Base-by-base conservation (phyloP, 2,888 invertebrate genomes). In the Mamestra brassicae region DNA sequence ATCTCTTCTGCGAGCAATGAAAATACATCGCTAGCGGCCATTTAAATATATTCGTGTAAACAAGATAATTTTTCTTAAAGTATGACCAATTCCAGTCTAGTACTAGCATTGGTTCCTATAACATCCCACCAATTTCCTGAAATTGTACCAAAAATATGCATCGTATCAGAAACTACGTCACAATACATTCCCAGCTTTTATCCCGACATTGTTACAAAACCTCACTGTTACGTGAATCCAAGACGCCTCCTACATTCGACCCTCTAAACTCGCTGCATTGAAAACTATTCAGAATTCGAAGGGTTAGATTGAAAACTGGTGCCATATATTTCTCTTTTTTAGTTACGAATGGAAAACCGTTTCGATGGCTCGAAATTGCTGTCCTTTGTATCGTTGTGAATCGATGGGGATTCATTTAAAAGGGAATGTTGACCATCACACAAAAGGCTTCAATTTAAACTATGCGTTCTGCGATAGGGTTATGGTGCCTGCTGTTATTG, bases 321-420 rank as follows among this genome's bases (percentile, higher is more conserved):
- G 76, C 76, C 68, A 81, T 83, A 85, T 78, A 76, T 85, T 86
- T 83, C 80, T 76, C 74, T 87, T 82, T 87, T 85, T 81, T 77
- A 85, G 85, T 87, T 83, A 85, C 87, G 81, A 83, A 83, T 85
- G 85, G 84, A 85, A 85, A 86, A 85, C 85, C 84, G 83, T 87
- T 85, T 84, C 88, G 83, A 86, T 85, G 80, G 75, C 69, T 80
- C 75, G 80, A 79, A 83, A 88, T 88, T 85, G 87, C 70, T 85
- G 84, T 83, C 83, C 85, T 88, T 88, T 88, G 85, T 86, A 83
- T 82, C 87, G 84, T 54, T 70, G 72, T 80, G 79, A 87, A 87
- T 87, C 86, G 80, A 87, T 87, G 76, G 84, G 83, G 87, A 87
- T 87, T 87, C 81, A 84, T 87, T 87, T 84, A 84, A 86, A 87